Base-by-base conservation (phyloP, 2,888 invertebrate species). In the Antitype chi region DNA sequence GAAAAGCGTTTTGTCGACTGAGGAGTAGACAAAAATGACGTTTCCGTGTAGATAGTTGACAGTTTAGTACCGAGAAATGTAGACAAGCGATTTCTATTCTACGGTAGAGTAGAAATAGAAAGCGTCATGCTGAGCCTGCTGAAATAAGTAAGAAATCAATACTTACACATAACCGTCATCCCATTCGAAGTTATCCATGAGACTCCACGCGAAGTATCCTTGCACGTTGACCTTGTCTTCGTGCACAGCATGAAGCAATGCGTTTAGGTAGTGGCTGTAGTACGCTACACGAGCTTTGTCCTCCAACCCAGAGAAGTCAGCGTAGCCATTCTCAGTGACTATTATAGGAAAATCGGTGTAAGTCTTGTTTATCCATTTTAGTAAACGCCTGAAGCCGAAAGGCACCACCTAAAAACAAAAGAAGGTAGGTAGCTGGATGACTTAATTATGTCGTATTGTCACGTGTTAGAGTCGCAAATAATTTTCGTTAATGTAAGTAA, bases 111-210 rank as follows among this genome's bases (percentile, higher is more conserved):
- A n/a, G n/a, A n/a, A n/a, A n/a, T n/a, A n/a, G n/a, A n/a, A n/a
- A n/a, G n/a, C n/a, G n/a, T n/a, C n/a, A n/a, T n/a, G n/a, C n/a
- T n/a, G n/a, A n/a, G n/a, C n/a, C n/a, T n/a, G n/a, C n/a, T n/a
- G 20, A 57, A 71, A 47, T 15, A 66, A 49, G 0, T 62, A 13
- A 38, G 8, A 67, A 52, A 55, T 17, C 15, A 62, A 59, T 87
- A 97, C 97, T 97, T 96, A 98, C 97, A 97, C 97, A 93, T 97
- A 99, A 72, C 98, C 98, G 75, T 97, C 97, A 77, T 97, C 97
- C 98, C 98, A 99, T 94, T 99, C 98, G 92, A 98, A 98, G 91
- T 98, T 98, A 91, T 99, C 98, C 97, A 98, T 97, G 68, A 99
- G 94, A 90, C 98, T 98, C 98, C 98, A 98, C 13, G 98, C 97